These are phyloP conservation scores for Drosophila mimetica DNA, from an alignment of 2,888 invertebrate species.

Conservation along the genomic window DNA sequence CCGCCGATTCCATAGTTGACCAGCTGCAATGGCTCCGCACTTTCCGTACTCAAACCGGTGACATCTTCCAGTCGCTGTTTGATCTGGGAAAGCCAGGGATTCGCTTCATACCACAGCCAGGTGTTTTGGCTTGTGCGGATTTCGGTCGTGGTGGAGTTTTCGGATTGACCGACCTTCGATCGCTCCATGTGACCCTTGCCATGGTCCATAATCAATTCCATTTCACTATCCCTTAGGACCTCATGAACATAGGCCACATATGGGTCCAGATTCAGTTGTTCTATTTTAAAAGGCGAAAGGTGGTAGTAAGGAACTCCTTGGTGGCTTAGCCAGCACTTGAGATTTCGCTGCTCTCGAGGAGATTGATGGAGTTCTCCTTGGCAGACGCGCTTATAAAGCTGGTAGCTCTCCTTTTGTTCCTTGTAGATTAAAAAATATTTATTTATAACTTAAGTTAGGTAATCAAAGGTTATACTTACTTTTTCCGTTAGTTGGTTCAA, in stretches of 20 bases:
- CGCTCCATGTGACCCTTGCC: conserved; percentile 37
- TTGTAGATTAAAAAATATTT: neutral
- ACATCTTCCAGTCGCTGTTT: conserved; percentile 56
- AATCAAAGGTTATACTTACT: neutral
- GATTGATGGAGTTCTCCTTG: conserved; percentile 85
- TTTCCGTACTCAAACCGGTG: conserved; percentile 56
- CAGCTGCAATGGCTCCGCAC: conserved; percentile 95
- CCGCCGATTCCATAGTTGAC: conserved; percentile 99
- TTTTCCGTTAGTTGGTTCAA: neutral
- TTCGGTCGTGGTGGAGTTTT: conserved; percentile 85
- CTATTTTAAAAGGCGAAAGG: conserved; percentile 85
- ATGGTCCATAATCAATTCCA: conserved; percentile 80
- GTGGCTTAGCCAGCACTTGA: conserved; percentile 70
- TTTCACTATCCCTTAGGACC: conserved; percentile 82
- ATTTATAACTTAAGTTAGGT: neutral
- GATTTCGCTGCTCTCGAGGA: conserved; percentile 60
- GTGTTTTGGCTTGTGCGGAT: conserved; percentile 87
- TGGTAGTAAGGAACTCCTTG: conserved; percentile 50
- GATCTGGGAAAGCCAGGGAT: conserved; percentile 85
- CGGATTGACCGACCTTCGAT: conserved; percentile 48
- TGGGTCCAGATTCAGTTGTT: conserved; percentile 85
- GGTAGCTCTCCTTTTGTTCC: conserved; percentile 15
- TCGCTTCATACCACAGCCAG: conserved; percentile 84
- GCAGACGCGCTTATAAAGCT: conserved; percentile 78
- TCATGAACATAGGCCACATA: conserved; percentile 84